A percentile compares a stretch with the other conserved stretches of the same genome.
Conservation (phyloP, 2,113 vertebrate genomes). For the Misgurnus mizolepis region DNA sequence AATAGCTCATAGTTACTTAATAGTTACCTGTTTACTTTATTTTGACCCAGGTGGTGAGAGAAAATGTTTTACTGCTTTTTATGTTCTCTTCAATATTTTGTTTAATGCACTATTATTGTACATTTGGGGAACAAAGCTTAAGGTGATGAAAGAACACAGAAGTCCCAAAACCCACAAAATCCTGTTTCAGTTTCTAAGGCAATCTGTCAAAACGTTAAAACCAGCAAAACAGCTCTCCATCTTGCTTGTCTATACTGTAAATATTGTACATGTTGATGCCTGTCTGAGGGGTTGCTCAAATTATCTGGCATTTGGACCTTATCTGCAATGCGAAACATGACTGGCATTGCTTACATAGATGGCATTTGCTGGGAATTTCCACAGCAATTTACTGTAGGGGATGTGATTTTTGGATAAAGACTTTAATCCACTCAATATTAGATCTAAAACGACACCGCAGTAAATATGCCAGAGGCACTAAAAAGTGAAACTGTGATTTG, state of each 20-base stretch:
- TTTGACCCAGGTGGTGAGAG: too few relatives aligned
- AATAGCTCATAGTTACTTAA: background rate
- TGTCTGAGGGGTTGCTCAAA: background rate
- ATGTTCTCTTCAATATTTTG: too few relatives aligned
- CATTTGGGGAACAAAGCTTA: background rate
- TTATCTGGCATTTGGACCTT: background rate
- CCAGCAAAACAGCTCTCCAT: too few relatives aligned
- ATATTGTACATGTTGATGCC: slow-evolving; percentile 3
- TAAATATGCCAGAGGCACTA: slow-evolving; percentile 16
- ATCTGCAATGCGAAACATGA: slow-evolving; percentile 4
- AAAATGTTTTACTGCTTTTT: too few relatives aligned
- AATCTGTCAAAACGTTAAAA: background rate
- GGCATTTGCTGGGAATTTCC: slow-evolving; percentile 24
- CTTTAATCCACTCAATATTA: background rate
- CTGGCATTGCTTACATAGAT: slow-evolving; percentile 40
- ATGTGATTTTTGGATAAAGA: background rate
- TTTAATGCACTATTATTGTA: too few relatives aligned
- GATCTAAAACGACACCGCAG: background rate
- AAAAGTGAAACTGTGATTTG: background rate
- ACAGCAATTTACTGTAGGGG: background rate
- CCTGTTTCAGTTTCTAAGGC: background rate
- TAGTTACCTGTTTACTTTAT: too few relatives aligned
- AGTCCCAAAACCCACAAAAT: background rate
- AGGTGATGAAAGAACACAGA: background rate
- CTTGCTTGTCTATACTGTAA: background rate